These are phyloP conservation scores for Hippocampus comes DNA, from an alignment of 2,113 vertebrate species.

Conservation along the genomic window DNA sequence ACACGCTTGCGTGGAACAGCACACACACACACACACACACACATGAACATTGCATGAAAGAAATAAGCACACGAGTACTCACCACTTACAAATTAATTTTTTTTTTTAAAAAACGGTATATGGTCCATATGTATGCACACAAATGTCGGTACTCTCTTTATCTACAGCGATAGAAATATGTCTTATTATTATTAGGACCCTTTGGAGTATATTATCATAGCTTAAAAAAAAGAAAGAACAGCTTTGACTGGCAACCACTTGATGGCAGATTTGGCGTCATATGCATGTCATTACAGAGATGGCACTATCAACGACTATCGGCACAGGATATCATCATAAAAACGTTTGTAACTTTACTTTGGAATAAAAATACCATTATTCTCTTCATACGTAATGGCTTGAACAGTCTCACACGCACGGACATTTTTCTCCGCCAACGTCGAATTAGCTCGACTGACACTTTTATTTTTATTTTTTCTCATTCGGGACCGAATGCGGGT, in stretches of 20 bases:
- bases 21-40: not conserved
- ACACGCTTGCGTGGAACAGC: slow-evolving; percentile 42
- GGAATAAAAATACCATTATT: slow-evolving; percentile 51
- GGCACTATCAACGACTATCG: slow-evolving; percentile 48
- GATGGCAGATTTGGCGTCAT: slow-evolving; percentile 43
- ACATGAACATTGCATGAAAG: not conserved
- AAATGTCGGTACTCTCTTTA: not conserved
- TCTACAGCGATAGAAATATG: no score
- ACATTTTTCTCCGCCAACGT: slow-evolving; percentile 46
- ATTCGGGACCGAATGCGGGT: not conserved
- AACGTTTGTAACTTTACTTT: slow-evolving; percentile 53
- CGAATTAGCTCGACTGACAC: slow-evolving; percentile 45
- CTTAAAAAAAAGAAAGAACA: slow-evolving; percentile 26
- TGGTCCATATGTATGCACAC: slow-evolving; percentile 36
- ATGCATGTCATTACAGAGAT: slow-evolving; percentile 45
- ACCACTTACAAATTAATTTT: not conserved
- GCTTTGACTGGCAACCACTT: slow-evolving; percentile 41
- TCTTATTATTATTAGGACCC: slow-evolving; percentile 1
- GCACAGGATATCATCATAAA: slow-evolving; percentile 45
- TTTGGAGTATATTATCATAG: slow-evolving; percentile 38
- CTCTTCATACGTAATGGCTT: slow-evolving; percentile 58
- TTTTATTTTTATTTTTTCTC: slow-evolving; percentile 14
- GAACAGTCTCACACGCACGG: slow-evolving; percentile 30
- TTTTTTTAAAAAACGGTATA: not conserved
- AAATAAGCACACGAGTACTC: not conserved